Percentiles rank a stretch among this genome's conserved stretches.
phyloP scores from a whole-genome alignment of 2,888 invertebrate genomes.

The Tipula confusa region DNA sequence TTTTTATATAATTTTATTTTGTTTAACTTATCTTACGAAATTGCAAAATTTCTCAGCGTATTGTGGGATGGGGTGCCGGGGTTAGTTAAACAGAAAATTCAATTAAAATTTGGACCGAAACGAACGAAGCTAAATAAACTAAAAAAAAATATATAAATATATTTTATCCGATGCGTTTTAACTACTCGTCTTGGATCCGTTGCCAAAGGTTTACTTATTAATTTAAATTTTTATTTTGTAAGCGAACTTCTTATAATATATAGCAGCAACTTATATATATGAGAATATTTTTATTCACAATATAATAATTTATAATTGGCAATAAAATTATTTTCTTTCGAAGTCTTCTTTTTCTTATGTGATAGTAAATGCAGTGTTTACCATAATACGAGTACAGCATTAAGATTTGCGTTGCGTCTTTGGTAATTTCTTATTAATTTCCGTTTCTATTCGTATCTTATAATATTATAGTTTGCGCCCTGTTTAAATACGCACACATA shows the following conservation, averaged over 20 bases:
- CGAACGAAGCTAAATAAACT: too few species aligned
- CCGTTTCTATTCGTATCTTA: background rate
- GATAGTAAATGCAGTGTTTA: too few species aligned
- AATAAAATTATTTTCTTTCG: background rate
- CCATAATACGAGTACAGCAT: too few species aligned
- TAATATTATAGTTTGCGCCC: too few species aligned
- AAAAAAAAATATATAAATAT: too few species aligned
- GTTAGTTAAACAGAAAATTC: background rate
- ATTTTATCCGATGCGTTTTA: background rate
- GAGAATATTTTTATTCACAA: background rate
- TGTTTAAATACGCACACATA: background rate
- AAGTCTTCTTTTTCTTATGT: background rate
- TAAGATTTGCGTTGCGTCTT: background rate
- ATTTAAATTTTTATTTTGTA: background rate
- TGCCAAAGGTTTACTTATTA: background rate
- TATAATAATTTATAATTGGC: constrained; percentile 16
- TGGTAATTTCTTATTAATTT: background rate
- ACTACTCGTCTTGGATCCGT: constrained; percentile 9
- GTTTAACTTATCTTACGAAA: background rate
- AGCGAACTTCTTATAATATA: background rate
- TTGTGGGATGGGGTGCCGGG: too few species aligned
- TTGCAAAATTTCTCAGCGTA: background rate
- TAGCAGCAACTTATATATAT: background rate
- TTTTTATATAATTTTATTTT: background rate
- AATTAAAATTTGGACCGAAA: background rate